Base-by-base conservation (phyloP, 2,888 invertebrate genomes). In the Gisinianus flammeolus region DNA sequence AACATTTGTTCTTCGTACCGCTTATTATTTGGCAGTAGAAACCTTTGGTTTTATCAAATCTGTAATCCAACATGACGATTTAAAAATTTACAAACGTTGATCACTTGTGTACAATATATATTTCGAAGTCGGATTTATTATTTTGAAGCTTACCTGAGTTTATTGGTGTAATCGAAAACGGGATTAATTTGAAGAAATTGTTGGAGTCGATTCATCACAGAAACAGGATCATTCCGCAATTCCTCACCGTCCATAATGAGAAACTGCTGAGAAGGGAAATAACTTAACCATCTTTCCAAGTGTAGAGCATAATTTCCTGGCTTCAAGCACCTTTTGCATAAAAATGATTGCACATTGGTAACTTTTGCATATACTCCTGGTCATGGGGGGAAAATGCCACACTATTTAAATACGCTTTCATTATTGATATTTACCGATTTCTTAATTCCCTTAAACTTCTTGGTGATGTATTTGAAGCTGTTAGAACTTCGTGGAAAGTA, bases 261-360 rank as follows among this genome's bases (percentile, higher is more conserved):
- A 85, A 97, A 87, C 88, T 97, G 94, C 86, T 95, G 94, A 0
- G 95, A 91, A 75, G 94, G 91, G 89, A 93, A 99, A 88, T 93
- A 95, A 69, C 94, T 92, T 85, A 98, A 89, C 98, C 99, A 99
- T 68, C 95, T 91, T 87, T 97, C 96, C 85, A 99, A 88, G 89
- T 98, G 97, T 86, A 96, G 95, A 22, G 96, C 94, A 89, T 98
- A 99, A 88, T 96, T 94, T 74, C 98, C 98, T 0, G 98, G 98
- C 88, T 94, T 94, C 24, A 99, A 89, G 88, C 98, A 98, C 80
- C 98, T 89, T 83, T 83, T 2, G 62, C n/a, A 62, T 24, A 24
- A 62, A 10, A 5, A 62, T 24, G 24, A n/a, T n/a, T n/a, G n/a
- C n/a, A n/a, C n/a, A n/a, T n/a, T n/a, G n/a, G n/a, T n/a, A n/a